phyloP scores from a whole-genome alignment of 2,113 vertebrate species.

The Perca fluviatilis region DNA sequence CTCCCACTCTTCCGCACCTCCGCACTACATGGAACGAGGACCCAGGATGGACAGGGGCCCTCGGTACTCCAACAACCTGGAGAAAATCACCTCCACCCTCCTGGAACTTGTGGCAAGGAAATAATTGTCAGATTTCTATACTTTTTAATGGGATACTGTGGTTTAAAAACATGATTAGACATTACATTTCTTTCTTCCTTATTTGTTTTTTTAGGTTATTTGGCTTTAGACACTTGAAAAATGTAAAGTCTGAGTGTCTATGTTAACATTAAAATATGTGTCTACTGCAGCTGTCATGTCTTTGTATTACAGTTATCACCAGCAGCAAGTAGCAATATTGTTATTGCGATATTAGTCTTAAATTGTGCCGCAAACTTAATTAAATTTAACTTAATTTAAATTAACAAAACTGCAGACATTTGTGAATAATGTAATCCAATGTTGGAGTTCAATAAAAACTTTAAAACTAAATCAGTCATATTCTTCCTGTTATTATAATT shows the following conservation, averaged over 20 bases:
- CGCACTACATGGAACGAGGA: constrained; percentile 45
- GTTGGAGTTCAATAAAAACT: not conserved
- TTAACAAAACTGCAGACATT: not conserved
- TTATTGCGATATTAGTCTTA: not conserved
- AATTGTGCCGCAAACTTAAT: not conserved
- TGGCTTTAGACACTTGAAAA: constrained; percentile 1
- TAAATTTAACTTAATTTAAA: not conserved
- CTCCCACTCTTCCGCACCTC: constrained; percentile 45
- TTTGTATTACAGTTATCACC: not conserved
- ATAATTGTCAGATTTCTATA: constrained; percentile 29
- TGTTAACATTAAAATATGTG: constrained; percentile 44
- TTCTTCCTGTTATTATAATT: not conserved
- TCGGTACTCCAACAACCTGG: constrained; percentile 72
- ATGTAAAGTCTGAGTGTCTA: not conserved
- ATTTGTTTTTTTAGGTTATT: not conserved
- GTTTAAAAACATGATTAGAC: not conserved
- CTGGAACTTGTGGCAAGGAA: constrained; percentile 82
- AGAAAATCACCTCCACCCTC: constrained; percentile 85
- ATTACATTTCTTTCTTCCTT: not conserved
- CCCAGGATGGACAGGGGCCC: constrained; percentile 29
- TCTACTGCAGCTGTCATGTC: not conserved
- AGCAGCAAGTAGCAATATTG: not conserved
- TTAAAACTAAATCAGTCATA: not conserved
- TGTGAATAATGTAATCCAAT: not conserved
- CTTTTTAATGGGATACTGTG: not conserved